Evolutionary conservation across 1,140 invertebrate species (phyloP).

Genomic region (Solenopsis invicta): DNA sequence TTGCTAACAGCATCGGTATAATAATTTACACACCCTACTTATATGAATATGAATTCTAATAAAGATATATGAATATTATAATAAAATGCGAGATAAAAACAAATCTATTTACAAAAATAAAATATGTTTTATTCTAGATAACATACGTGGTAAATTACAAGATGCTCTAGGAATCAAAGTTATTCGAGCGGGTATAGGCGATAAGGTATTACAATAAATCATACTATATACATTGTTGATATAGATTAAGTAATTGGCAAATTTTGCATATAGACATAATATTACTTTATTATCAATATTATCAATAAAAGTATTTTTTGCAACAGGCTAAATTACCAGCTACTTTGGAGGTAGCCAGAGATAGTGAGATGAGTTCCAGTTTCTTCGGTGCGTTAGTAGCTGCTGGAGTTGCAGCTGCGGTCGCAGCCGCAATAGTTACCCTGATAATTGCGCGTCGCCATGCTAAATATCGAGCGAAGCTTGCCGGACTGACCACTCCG

Average conservation of each 20-base stretch:
- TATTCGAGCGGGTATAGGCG: slow-evolving; percentile 92
- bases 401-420: slow-evolving; percentile 90
- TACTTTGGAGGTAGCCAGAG: slow-evolving; percentile 82
- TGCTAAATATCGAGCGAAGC: slow-evolving; percentile 90
- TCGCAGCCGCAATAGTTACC: slow-evolving; percentile 90
- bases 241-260: background rate
- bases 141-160: slow-evolving; percentile 89
- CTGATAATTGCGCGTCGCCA: slow-evolving; percentile 93
- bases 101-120: slow-evolving; percentile 47
- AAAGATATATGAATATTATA: slow-evolving; percentile 1
- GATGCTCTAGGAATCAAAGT: slow-evolving; percentile 89
- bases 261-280: slow-evolving; percentile 5
- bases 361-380: slow-evolving; percentile 84
- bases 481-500: slow-evolving; percentile 89
- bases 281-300: background rate
- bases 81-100: background rate
- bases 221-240: no score
- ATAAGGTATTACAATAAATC: slow-evolving; percentile 87
- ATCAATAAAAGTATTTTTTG: slow-evolving; percentile 5
- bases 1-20: slow-evolving; percentile 91
- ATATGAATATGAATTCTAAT: background rate
- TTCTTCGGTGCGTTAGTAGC: slow-evolving; percentile 87
- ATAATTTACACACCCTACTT: slow-evolving; percentile 11
- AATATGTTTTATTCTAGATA: slow-evolving; percentile 86
- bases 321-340: slow-evolving; percentile 87